Percentiles rank a stretch among this genome's conserved stretches.
These are phyloP conservation scores for Sebastes itinus DNA, from an alignment of 2,797 vertebrate species.

Conservation along the genomic window DNA sequence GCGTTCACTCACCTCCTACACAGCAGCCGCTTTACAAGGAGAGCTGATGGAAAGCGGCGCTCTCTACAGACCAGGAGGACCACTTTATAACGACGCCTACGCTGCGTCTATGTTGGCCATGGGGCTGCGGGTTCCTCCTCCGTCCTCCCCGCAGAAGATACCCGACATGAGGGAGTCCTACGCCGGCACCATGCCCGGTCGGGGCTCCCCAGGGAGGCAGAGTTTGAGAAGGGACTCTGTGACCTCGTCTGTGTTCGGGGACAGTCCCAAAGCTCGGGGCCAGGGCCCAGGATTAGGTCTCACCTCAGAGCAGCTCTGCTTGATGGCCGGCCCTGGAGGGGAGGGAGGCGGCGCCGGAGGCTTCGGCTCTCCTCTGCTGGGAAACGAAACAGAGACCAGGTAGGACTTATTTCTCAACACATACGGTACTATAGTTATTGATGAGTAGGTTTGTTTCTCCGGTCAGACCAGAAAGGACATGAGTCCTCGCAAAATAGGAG, in stretches of 20 bases:
- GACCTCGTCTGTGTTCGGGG: slow-evolving; percentile 88
- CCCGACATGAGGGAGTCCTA: slow-evolving; percentile 88
- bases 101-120: slow-evolving; percentile 83
- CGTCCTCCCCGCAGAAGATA: slow-evolving; percentile 93
- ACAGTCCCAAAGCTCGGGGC: slow-evolving; percentile 86
- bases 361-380: slow-evolving; percentile 86
- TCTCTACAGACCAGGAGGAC: slow-evolving; percentile 90
- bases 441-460: too few relatives aligned
- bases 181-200: slow-evolving; percentile 85
- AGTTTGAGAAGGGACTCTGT: slow-evolving; percentile 91
- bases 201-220: slow-evolving; percentile 93
- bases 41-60: slow-evolving; percentile 89
- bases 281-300: slow-evolving; percentile 60
- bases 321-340: slow-evolving; percentile 80
- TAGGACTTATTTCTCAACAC: slow-evolving; percentile 45
- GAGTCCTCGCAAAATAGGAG: too few relatives aligned
- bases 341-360: slow-evolving; percentile 73
- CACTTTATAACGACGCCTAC: slow-evolving; percentile 88
- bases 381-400: slow-evolving; percentile 94
- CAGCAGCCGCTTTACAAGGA: slow-evolving; percentile 91
- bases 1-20: slow-evolving; percentile 92
- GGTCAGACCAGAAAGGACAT: too few relatives aligned
- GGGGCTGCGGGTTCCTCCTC: slow-evolving; percentile 89
- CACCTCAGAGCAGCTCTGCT: slow-evolving; percentile 89
- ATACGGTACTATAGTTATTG: too few relatives aligned